Percentiles rank a stretch among this genome's conserved stretches.
These are phyloP conservation scores for Drosophila arizonae DNA, from an alignment of 1,140 invertebrate species.

Conservation along the genomic window DNA sequence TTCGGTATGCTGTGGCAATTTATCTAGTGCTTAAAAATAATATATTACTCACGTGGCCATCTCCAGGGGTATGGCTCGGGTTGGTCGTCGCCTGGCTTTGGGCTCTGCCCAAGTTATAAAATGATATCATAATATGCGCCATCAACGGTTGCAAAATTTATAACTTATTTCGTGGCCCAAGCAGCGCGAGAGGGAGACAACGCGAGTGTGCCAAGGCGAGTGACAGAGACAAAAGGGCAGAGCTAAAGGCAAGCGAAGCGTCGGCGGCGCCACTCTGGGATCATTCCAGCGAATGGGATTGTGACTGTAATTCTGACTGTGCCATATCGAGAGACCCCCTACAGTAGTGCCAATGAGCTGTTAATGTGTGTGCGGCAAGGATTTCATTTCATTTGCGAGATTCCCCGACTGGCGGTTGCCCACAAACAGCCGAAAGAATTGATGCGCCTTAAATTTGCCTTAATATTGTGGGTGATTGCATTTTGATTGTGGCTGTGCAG, in stretches of 20 bases:
- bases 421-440: conserved; percentile 11
- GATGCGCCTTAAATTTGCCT: conserved; percentile 59
- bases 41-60: conserved; percentile 36
- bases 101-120: conserved; percentile 76
- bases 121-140: conserved; percentile 81
- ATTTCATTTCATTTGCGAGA: conserved; percentile 69
- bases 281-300: conserved; percentile 24
- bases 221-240: background rate
- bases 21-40: no score
- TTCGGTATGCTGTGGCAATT: no score
- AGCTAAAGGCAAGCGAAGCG: conserved; percentile 49
- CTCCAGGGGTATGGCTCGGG: conserved; percentile 31
- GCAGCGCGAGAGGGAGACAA: conserved; percentile 26
- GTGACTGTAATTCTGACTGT: conserved; percentile 28
- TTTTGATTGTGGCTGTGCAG: conserved; percentile 61
- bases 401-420: conserved; percentile 20
- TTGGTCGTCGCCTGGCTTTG: conserved; percentile 39
- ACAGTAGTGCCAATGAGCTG: conserved; percentile 79
- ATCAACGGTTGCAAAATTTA: conserved; percentile 82
- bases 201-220: conserved; percentile 17
- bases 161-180: conserved; percentile 70
- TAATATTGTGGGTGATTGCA: conserved; percentile 79
- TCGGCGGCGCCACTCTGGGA: conserved; percentile 74
- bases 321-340: conserved; percentile 57
- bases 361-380: conserved; percentile 79